Conservation (phyloP, 2,888 invertebrate genomes). For the Listrodromus nycthemerus region DNA sequence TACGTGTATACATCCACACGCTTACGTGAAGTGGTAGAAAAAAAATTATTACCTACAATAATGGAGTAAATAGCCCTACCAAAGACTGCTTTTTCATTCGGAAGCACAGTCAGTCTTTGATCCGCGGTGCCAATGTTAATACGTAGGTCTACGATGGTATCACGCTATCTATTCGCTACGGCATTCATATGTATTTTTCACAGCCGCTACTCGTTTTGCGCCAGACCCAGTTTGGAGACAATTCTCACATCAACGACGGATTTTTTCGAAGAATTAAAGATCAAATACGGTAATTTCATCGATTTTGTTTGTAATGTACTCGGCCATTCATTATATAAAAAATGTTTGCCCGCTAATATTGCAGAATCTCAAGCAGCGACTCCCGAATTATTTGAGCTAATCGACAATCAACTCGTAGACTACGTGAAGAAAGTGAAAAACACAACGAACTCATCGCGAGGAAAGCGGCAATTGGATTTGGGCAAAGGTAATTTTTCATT, state of each 20-base stretch:
- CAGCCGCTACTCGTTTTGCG: neutral
- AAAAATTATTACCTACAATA: slow-evolving; percentile 65
- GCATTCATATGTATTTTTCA: slow-evolving; percentile 15
- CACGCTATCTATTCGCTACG: slow-evolving; percentile 3
- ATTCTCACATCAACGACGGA: slow-evolving; percentile 64
- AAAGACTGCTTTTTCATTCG: neutral
- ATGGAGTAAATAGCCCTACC: slow-evolving; percentile 56
- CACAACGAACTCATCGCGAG: slow-evolving; percentile 48
- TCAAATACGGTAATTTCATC: slow-evolving; percentile 69
- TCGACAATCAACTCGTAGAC: slow-evolving; percentile 66
- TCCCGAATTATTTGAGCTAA: slow-evolving; percentile 45
- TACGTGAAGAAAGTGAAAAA: slow-evolving; percentile 63
- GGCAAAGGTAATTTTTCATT: slow-evolving; percentile 54
- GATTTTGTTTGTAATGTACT: neutral
- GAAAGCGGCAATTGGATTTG: slow-evolving; percentile 61
- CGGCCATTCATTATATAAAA: neutral
- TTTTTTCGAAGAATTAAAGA: slow-evolving; percentile 71
- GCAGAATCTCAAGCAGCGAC: slow-evolving; percentile 52
- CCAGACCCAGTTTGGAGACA: slow-evolving; percentile 49
- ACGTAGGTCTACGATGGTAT: slow-evolving; percentile 37
- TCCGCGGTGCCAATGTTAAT: neutral
- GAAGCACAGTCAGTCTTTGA: slow-evolving; percentile 19
- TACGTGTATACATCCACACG: neutral
- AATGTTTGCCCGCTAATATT: slow-evolving; percentile 9
- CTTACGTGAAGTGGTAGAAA: slow-evolving; percentile 51